Evolutionary conservation across 2,888 invertebrate species (phyloP).

Genomic region (Hypolimnas misippus): DNA sequence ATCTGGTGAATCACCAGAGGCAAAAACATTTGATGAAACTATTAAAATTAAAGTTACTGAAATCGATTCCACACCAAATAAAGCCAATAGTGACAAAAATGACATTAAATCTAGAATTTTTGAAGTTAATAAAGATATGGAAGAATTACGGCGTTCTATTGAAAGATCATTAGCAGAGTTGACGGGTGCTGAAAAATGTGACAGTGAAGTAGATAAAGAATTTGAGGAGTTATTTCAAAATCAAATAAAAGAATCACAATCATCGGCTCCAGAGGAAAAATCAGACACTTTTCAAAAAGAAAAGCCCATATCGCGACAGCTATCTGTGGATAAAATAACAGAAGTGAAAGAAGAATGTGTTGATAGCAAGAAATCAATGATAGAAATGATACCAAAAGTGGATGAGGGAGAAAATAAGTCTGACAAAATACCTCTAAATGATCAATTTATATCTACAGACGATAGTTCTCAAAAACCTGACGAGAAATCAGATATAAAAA

Average conservation of each 20-base stretch:
- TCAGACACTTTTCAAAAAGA: neutral
- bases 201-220: slow-evolving; percentile 55
- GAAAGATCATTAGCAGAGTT: slow-evolving; percentile 75
- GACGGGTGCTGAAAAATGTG: slow-evolving; percentile 63
- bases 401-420: neutral
- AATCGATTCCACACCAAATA: slow-evolving; percentile 40
- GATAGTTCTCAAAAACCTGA: neutral
- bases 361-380: neutral
- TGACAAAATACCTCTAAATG: neutral
- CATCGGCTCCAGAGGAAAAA: neutral
- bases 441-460: neutral
- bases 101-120: slow-evolving; percentile 75
- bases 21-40: slow-evolving; percentile 47
- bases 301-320: neutral
- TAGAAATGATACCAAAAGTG: neutral
- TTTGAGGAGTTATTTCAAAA: slow-evolving; percentile 39
- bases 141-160: slow-evolving; percentile 70
- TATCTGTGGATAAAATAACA: neutral
- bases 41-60: slow-evolving; percentile 48
- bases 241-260: slow-evolving; percentile 13
- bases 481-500: slow-evolving; percentile 21
- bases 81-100: slow-evolving; percentile 57
- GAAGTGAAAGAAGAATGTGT: neutral
- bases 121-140: slow-evolving; percentile 77
- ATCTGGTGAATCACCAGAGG: slow-evolving; percentile 56